Conservation (phyloP, 2,888 invertebrate genomes). For the Rhopalosiphum nymphaeae region DNA sequence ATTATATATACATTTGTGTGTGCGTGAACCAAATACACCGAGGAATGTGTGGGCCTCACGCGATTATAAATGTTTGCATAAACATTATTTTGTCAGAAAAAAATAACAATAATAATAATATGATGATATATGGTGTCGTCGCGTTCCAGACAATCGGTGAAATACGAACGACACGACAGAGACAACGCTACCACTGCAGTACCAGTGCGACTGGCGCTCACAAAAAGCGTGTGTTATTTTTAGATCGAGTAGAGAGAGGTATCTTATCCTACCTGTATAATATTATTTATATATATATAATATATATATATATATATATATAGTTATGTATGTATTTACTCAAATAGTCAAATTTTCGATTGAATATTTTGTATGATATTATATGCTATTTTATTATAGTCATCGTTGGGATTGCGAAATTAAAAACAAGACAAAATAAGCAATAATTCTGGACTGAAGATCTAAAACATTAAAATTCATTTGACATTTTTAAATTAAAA, state of each 20-base stretch:
- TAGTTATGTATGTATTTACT: background rate
- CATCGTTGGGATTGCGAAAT: background rate
- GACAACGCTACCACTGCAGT: background rate
- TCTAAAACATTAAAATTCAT: background rate
- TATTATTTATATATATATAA: background rate
- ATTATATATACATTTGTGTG: background rate
- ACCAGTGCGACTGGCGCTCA: background rate
- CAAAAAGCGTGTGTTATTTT: background rate
- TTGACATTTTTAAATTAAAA: background rate
- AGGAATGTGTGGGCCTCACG: conserved; percentile 6
- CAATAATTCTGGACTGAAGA: background rate
- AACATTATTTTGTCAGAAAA: conserved; percentile 22
- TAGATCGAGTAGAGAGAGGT: background rate
- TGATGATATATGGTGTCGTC: conserved; percentile 13
- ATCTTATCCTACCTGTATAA: background rate
- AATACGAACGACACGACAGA: conserved; percentile 7
- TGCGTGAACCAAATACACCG: background rate
- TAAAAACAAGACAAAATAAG: background rate
- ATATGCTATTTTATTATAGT: background rate
- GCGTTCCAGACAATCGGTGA: conserved; percentile 22
- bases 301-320: background rate
- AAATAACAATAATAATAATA: conserved; percentile 23
- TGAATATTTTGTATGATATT: background rate
- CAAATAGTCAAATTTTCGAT: background rate
- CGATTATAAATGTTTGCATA: conserved; percentile 32